Conservation (phyloP, 2,797 vertebrate species). For the Microctenopoma stevenorrisi region DNA sequence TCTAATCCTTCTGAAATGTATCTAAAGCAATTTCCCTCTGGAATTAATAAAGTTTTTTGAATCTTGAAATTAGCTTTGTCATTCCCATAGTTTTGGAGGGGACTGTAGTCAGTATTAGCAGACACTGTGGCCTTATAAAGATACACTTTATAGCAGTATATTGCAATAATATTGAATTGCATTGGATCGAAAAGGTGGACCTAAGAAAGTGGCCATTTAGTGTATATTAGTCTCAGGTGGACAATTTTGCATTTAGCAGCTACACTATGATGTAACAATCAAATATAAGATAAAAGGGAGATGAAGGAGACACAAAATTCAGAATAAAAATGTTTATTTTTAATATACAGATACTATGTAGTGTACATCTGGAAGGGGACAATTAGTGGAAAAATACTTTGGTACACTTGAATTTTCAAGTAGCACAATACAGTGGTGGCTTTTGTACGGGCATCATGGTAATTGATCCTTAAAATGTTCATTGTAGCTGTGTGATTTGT, state of each 20-base stretch:
- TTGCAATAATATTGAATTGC: no score
- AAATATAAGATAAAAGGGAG: slow-evolving; percentile 68
- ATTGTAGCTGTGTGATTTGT: slow-evolving; percentile 23
- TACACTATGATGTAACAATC: slow-evolving; percentile 50
- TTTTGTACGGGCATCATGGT: slow-evolving; percentile 43
- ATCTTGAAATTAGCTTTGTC: no score
- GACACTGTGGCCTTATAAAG: no score
- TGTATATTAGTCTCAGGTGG: no score
- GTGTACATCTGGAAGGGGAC: slow-evolving; percentile 78
- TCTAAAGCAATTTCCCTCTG: no score
- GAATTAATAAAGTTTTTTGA: no score
- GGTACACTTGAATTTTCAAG: slow-evolving; percentile 76
- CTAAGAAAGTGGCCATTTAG: no score
- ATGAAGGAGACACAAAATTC: slow-evolving; percentile 76
- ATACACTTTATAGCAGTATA: no score
- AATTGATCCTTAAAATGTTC: slow-evolving; percentile 22
- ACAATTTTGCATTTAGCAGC: not conserved
- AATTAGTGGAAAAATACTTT: slow-evolving; percentile 81
- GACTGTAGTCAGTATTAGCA: no score
- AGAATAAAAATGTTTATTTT: slow-evolving; percentile 80
- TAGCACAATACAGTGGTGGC: slow-evolving; percentile 58
- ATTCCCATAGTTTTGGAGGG: no score
- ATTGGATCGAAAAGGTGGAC: no score
- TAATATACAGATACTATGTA: slow-evolving; percentile 64
- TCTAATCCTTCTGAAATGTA: no score